Conservation (phyloP, 2,888 invertebrate species). For the Drosophila anceps region DNA sequence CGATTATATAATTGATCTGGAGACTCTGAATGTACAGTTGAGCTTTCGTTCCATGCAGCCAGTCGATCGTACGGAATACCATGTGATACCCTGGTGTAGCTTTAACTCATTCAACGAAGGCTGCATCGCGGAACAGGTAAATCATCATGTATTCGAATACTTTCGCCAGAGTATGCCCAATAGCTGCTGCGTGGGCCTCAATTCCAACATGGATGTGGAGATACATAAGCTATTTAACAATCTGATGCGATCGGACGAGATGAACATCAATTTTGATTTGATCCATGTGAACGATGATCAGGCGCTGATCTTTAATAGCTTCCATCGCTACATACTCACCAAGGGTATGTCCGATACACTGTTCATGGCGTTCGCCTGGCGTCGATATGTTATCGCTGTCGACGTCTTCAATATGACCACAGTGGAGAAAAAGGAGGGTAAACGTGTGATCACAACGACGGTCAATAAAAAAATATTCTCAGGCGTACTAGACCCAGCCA, state of each 20-base stretch:
- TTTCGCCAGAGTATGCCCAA: slow-evolving; percentile 32
- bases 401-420: slow-evolving; percentile 50
- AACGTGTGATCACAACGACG: slow-evolving; percentile 8
- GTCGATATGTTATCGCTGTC: slow-evolving; percentile 58
- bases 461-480: slow-evolving; percentile 56
- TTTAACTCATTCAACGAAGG: slow-evolving; percentile 39
- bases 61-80: slow-evolving; percentile 36
- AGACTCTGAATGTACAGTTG: slow-evolving; percentile 31
- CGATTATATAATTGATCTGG: slow-evolving; percentile 29
- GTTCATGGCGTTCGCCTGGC: slow-evolving; percentile 42
- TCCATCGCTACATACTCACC: slow-evolving; percentile 75
- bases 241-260: slow-evolving; percentile 57
- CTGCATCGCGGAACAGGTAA: slow-evolving; percentile 53
- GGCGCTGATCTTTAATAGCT: slow-evolving; percentile 69
- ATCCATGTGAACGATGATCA: slow-evolving; percentile 45
- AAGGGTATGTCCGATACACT: slow-evolving; percentile 50
- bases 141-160: slow-evolving; percentile 57
- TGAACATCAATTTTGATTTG: slow-evolving; percentile 39
- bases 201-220: slow-evolving; percentile 52
- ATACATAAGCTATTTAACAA: slow-evolving; percentile 43
- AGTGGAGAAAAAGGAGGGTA: slow-evolving; percentile 21
- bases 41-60: slow-evolving; percentile 58
- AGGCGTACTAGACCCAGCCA: slow-evolving; percentile 67
- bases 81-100: slow-evolving; percentile 53
- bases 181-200: slow-evolving; percentile 42